Evolutionary conservation across 2,888 invertebrate species (phyloP), one percentile per base, ranked within the genome.

Genomic region (Drosophila borealis): DNA sequence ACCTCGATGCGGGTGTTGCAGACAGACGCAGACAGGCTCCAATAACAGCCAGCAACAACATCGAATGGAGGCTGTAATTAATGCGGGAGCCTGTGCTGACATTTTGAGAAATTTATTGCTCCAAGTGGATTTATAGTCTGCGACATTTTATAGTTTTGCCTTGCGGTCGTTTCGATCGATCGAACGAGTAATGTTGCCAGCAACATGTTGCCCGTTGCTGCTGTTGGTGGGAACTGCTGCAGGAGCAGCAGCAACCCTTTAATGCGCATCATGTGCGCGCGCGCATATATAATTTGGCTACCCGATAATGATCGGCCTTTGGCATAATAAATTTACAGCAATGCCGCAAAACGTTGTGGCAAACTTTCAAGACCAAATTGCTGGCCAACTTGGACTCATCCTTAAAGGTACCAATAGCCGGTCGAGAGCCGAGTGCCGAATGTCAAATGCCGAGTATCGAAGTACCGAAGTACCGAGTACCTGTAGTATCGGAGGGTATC

Each of bases 271-370:
- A 87, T 89, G 76, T 86, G 90, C 79, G 88, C 89, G 76, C 89
- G 86, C 88, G 88, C 90, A 89, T 90, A 89, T 86, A 90, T 87
- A 87, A 87, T 87, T 87, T 90, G 86, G 89, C 90, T 90, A 90
- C 90, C 90, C 90, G 87, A 87, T 87, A 87, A 87, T 90, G 88
- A 87, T 87, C 87, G 90, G 89, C 87, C 90, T 89, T 90, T 90
- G 86, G 86, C 86, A 90, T 86, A 90, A 90, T 84, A 84, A 88
- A 86, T 90, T 89, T 89, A 73, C 86, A 82, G 80, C 76, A 79
- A 69, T 78, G 76, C 69, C 79, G 85, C 75, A 81, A 76, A 81
- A 66, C 66, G 66, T 63, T 70, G 57, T 45, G 76, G 78, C 61
- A 74, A 8, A 82, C 89, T 82, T 82, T 89, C 85, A 62, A 64